Evolutionary conservation across 2,113 vertebrate species (phyloP).

Genomic region (Taurulus bubalis): DNA sequence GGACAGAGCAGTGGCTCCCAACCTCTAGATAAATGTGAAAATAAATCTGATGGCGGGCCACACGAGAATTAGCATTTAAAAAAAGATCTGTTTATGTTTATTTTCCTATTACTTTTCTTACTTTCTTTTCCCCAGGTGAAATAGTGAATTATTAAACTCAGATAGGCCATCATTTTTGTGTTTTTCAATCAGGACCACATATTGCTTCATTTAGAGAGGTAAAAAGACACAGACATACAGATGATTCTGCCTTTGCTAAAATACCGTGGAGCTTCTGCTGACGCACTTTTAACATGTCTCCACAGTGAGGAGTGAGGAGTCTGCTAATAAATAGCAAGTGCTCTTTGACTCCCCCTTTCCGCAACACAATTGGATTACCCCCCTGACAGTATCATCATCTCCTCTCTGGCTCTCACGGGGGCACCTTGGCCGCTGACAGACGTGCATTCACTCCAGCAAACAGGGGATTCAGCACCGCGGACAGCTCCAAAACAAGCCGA

Average conservation of each 20-base stretch:
- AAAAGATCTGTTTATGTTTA: background rate
- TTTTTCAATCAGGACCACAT: background rate
- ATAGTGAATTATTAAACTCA: background rate
- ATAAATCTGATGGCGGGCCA: background rate
- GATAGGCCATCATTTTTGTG: background rate
- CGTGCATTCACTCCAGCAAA: constrained; percentile 39
- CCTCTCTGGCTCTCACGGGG: constrained; percentile 51
- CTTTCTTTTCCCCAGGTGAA: background rate
- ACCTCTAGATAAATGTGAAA: background rate
- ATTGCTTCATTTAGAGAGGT: background rate
- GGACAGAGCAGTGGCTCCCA: no score
- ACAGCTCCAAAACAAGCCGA: constrained; percentile 64
- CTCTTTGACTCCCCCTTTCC: constrained; percentile 43
- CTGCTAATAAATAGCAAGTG: constrained; percentile 63
- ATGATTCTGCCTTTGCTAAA: background rate
- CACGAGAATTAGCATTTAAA: background rate
- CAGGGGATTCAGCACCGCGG: constrained; percentile 75
- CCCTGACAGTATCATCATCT: constrained; percentile 52
- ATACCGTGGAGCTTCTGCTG: background rate
- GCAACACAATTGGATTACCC: constrained; percentile 66
- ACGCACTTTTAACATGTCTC: constrained; percentile 21
- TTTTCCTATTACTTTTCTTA: background rate
- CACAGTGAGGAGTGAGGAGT: constrained; percentile 20
- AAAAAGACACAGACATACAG: background rate
- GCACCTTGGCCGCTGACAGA: constrained; percentile 74